Evolutionary conservation across 2,797 vertebrate genomes (phyloP), one percentile per base, ranked within the genome.

Genomic region (Enteromius afrohamiltoni): DNA sequence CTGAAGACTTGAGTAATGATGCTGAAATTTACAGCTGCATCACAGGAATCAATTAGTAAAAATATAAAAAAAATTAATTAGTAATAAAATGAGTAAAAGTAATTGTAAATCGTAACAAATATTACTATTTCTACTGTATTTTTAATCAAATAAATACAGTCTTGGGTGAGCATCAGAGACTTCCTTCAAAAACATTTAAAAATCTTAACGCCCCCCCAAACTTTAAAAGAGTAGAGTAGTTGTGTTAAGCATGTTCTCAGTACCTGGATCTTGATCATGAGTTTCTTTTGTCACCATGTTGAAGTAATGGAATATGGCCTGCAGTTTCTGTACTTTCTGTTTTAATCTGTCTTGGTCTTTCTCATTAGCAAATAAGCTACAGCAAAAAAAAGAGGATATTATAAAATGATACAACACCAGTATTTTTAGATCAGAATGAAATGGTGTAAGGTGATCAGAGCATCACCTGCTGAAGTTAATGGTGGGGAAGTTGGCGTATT

Each of bases 381-480:
- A n/a, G 29, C 47, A 34, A 70, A 1, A 1, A 49, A 53, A 71
- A 2, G 10, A 34, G 11, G 21, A 40, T n/a, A 8, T 19, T 4
- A 17, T 13, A 42, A 45, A 40, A n/a, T 37, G n/a, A 23, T 29
- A 16, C 0, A n/a, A 1, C 1, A 55, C 19, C 21, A 23, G 6
- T 40, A 23, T 60, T 60, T 26, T 60, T 23, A 60, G 58, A 26
- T 26, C 58, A 60, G 23, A 60, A 60, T 62, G 58, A 26, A 26
- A 29, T 2, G 58, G 26, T 77, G 7, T 55, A 40, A 62, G 5
- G 34, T 42, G 62, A 21, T 13, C 6, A 6, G 26, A 11, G n/a
- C 26, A 47, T 14, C 11, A 95, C 94, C 93, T 92, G 92, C 0
- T 89, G 91, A 95, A 95, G 92, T 95, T 95, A 23, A 95, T 95